These are phyloP conservation scores for Paedocypris micromegethes DNA, from an alignment of 2,797 vertebrate genomes.

Conservation along the genomic window DNA sequence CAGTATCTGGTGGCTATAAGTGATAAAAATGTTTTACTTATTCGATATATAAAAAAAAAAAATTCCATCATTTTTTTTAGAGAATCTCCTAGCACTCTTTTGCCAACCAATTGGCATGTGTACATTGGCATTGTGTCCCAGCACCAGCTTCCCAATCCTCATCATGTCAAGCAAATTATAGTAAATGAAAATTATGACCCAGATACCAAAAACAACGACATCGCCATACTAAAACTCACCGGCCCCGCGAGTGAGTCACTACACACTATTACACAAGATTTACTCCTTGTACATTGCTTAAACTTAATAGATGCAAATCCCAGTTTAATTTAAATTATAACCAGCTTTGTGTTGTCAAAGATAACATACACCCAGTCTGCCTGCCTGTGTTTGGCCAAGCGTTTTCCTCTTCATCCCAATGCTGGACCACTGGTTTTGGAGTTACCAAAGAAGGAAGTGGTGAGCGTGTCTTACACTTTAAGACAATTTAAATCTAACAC, in stretches of 20 bases:
- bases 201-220: slow-evolving; percentile 67
- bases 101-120: slow-evolving; percentile 69
- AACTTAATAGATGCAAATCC: not conserved
- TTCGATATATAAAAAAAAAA: too few species aligned
- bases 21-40: too few species aligned
- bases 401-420: slow-evolving; percentile 61
- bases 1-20: slow-evolving; percentile 45
- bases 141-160: slow-evolving; percentile 47
- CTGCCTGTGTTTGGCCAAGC: slow-evolving; percentile 70
- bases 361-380: slow-evolving; percentile 71
- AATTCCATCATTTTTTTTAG: not conserved
- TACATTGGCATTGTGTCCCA: slow-evolving; percentile 64
- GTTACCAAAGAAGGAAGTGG: slow-evolving; percentile 39
- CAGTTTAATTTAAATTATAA: not conserved
- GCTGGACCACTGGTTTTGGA: slow-evolving; percentile 79
- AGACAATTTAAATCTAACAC: too few species aligned
- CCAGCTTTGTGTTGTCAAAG: slow-evolving; percentile 50
- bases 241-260: slow-evolving; percentile 38
- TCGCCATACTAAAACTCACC: slow-evolving; percentile 69
- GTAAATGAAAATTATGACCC: slow-evolving; percentile 71
- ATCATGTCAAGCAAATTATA: slow-evolving; percentile 65
- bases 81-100: slow-evolving; percentile 53
- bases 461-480: slow-evolving; percentile 25
- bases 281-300: not conserved
- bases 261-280: not conserved